Evolutionary conservation across 2,113 vertebrate species (phyloP), one percentile per base, ranked within the genome.

Genomic region (Eptesicus fuscus): DNA sequence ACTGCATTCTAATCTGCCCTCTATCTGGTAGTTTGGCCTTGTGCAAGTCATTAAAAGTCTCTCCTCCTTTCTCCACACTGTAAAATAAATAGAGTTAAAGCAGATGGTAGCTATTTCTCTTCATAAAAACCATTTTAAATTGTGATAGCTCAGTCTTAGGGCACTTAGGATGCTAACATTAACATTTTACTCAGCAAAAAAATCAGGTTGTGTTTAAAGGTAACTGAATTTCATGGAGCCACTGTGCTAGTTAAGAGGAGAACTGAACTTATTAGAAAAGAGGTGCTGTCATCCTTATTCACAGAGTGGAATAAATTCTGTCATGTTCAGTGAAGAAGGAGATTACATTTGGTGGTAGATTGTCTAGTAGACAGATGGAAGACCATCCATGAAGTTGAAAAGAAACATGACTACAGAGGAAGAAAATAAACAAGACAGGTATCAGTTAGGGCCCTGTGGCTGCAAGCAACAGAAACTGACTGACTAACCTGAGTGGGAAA

Each of bases 151-250:
- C 77, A 61, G n/a, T 92, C 51, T 80, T 65, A 47, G 30, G 40
- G 56, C 37, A 42, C 30, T 65, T 56, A 76, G 22, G 49, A 67
- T 86, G 42, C 63, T 84, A 56, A 53, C 30, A 16, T 49, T 89
- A 76, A 88, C 42, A 71, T 90, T 63, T 51, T 87, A n/a, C n/a
- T 88, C n/a, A 85, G 53, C 44, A 51, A 67, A 83, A 83, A 74
- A 80, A 23, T 59, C 35, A 84, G n/a, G 9, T 90, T 96, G 22
- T 53, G 56, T 28, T 83, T 91, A 74, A 78, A 7, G 25, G 28
- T 42, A 95, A 74, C 40, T 95, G 76, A 87, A 95, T 93, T 95
- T 88, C 65, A 40, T 70, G 18, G 44, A 91, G 40, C 17, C 35
- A 11, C 37, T 61, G 0, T 90, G 42, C 56, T 93, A 40, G 32